These are phyloP conservation scores for Sphaerodactylus townsendi DNA, from an alignment of 2,113 vertebrate genomes.

Conservation along the genomic window DNA sequence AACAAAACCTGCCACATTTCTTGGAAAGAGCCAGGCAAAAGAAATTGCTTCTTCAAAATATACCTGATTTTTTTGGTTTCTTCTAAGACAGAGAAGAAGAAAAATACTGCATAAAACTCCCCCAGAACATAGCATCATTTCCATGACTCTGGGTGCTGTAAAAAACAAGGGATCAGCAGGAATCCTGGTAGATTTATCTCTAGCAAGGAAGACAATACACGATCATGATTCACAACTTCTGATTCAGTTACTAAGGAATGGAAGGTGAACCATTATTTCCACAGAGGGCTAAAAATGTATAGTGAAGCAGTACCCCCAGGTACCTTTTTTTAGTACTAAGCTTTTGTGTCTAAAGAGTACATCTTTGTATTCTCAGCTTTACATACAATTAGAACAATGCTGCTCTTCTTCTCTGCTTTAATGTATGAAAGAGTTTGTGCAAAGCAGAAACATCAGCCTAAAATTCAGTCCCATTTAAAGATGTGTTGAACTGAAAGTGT, in stretches of 20 bases:
- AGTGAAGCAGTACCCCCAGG: neutral
- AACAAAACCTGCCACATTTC: conserved; percentile 37
- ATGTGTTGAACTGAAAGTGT: neutral
- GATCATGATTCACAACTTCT: neutral
- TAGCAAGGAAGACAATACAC: neutral
- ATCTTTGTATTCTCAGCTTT: neutral
- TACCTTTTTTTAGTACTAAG: no score
- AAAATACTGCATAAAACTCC: neutral
- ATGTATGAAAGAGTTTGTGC: neutral
- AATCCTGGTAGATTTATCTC: neutral
- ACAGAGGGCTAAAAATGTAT: neutral
- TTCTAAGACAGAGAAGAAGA: conserved; percentile 2
- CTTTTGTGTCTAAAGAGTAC: no score
- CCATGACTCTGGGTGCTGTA: neutral
- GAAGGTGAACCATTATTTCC: neutral
- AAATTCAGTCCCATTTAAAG: neutral
- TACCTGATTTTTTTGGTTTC: neutral
- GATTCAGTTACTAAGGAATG: neutral
- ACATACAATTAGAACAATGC: neutral
- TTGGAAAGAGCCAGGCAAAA: conserved; percentile 19
- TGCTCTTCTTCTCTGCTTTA: neutral
- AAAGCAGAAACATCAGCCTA: neutral
- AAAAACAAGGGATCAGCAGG: neutral
- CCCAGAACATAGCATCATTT: neutral
- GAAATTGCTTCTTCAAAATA: neutral